Percentiles rank a stretch among this genome's conserved stretches.
Evolutionary conservation across 2,113 vertebrate genomes (phyloP).

Genomic region (Toxostoma redivivum): DNA sequence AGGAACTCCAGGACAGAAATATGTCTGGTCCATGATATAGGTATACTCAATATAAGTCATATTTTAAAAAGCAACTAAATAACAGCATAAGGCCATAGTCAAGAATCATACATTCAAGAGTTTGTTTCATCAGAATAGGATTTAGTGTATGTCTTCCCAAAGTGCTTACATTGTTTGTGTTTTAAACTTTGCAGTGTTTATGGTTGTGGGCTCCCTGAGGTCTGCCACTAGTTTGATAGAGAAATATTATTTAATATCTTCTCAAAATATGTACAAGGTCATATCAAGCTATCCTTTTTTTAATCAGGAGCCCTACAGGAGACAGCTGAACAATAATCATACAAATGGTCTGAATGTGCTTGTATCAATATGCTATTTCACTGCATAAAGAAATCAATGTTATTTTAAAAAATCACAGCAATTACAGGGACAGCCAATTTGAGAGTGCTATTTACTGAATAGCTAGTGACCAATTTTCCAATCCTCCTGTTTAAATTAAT

Average conservation of each 20-base stretch:
- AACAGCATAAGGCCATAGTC: not conserved
- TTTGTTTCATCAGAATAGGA: not conserved
- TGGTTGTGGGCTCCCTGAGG: not conserved
- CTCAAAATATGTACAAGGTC: not conserved
- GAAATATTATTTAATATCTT: not conserved
- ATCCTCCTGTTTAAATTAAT: constrained; percentile 22
- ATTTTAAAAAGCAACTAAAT: not conserved
- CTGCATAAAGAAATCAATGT: not conserved
- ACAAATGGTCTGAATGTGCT: not conserved
- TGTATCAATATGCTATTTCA: not conserved
- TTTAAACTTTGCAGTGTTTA: not conserved
- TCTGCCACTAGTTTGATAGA: not conserved
- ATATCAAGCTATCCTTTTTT: not conserved
- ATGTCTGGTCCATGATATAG: not conserved
- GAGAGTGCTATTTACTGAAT: constrained; percentile 8
- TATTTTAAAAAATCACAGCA: not conserved
- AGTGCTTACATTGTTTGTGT: not conserved
- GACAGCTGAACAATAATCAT: not conserved
- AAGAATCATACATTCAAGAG: not conserved
- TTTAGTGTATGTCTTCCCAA: not conserved
- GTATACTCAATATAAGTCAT: not conserved
- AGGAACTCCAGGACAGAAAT: not conserved
- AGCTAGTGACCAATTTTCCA: constrained; percentile 7
- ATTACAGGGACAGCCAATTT: not conserved
- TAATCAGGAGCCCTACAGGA: not conserved